Conservation (phyloP, 2,888 invertebrate genomes). For the Tenthredo livida region DNA sequence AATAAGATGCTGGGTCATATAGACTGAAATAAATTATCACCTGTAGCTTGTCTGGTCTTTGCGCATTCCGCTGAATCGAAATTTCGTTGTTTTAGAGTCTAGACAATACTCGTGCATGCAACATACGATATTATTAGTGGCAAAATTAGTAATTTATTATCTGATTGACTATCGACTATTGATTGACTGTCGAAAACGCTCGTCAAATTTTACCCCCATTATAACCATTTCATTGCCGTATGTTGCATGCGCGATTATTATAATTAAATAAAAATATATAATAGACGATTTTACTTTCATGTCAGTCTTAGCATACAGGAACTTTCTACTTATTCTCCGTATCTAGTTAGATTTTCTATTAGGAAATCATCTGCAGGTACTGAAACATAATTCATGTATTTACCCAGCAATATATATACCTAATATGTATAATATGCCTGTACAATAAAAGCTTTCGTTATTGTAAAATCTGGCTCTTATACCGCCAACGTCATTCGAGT, state of each 20-base stretch:
- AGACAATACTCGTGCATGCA: background rate
- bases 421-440: background rate
- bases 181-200: too few relatives aligned
- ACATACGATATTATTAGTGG: background rate
- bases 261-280: constrained; percentile 7
- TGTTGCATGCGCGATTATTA: background rate
- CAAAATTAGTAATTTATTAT: background rate
- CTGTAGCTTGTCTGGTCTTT: background rate
- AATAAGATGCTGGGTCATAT: background rate
- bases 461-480: background rate
- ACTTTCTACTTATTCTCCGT: constrained; percentile 40
- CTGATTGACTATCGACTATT: too few relatives aligned
- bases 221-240: background rate
- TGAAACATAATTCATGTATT: constrained; percentile 39
- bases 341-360: constrained; percentile 35
- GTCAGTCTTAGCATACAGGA: constrained; percentile 15
- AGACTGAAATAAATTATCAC: background rate
- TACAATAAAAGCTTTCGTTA: constrained; percentile 4
- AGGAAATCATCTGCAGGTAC: constrained; percentile 34
- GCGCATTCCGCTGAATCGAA: background rate
- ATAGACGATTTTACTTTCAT: constrained; percentile 45
- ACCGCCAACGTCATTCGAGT: background rate
- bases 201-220: background rate
- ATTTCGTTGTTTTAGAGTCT: background rate
- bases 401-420: background rate